Conservation (phyloP, 2,797 vertebrate species). For the Lepus townsendii region DNA sequence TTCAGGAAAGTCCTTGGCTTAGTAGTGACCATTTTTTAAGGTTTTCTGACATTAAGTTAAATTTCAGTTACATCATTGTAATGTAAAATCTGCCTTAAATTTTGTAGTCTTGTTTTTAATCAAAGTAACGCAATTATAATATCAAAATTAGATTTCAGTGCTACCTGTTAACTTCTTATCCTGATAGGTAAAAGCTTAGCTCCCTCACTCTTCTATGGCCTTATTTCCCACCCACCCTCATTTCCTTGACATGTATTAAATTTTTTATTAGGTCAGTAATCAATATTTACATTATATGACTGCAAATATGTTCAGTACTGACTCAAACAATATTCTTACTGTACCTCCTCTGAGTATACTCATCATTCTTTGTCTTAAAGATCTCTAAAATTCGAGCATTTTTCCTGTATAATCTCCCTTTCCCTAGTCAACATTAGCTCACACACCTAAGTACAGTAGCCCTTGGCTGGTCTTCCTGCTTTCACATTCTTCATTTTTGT, state of each 20-base stretch:
- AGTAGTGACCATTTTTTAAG: conserved; percentile 15
- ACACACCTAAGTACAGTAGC: not conserved
- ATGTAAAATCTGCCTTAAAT: conserved; percentile 26
- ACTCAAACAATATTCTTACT: not conserved
- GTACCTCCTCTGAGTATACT: not conserved
- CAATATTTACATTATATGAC: not conserved
- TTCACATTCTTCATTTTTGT: conserved; percentile 10
- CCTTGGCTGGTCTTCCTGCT: not conserved
- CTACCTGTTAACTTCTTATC: not conserved
- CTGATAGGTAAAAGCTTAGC: not conserved
- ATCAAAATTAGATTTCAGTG: conserved; percentile 20
- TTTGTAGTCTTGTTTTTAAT: conserved; percentile 22
- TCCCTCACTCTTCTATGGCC: not conserved
- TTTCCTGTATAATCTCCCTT: not conserved
- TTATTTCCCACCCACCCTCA: not conserved
- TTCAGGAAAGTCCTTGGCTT: conserved; percentile 50
- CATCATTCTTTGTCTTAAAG: conserved; percentile 24
- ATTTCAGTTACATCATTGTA: conserved; percentile 34
- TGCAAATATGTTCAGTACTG: not conserved
- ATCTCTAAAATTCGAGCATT: conserved; percentile 7
- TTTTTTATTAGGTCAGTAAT: conserved; percentile 31
- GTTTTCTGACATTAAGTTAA: conserved; percentile 37
- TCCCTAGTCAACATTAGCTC: not conserved
- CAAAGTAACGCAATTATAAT: conserved; percentile 16
- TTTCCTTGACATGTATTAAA: not conserved